Base-by-base conservation (phyloP, 2,797 vertebrate species). In the Hafferia zeledoni region DNA sequence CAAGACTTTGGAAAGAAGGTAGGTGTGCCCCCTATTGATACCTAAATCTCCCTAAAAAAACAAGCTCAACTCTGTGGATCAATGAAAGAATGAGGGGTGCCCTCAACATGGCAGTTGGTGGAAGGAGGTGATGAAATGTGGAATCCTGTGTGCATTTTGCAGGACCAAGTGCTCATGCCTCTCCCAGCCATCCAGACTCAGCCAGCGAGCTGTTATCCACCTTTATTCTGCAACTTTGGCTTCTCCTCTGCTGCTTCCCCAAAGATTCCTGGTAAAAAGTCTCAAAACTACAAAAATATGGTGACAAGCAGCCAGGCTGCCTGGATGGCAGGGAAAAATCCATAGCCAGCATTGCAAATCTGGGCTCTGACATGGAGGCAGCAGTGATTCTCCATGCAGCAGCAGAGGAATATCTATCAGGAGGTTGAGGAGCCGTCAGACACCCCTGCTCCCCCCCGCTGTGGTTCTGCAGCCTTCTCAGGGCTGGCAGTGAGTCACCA, bases 101-200 rank as follows among this genome's bases (percentile, higher is more conserved):
- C 27, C 33, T 69, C 61, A 59, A 3, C 30, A 24, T 1, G 8
- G 52, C 35, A 24, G 53, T 6, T 20, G n/a, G 43, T n/a, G 35
- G 47, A 30, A 59, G 56, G 37, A 53, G 43, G 17, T 2, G 2
- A 17, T 28, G 76, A 63, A 74, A 57, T 0, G 0, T 55, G 37
- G 57, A 14, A 39, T 57, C 12, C 47, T 11, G 11, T 13, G 35
- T 24, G 60, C 6, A 6, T 35, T 60, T 64, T 47, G 50, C 55
- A 61, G 39, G 44, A 83, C 17, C 4, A 3, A 72, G 15, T 25
- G 27, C n/a, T 39, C 3, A 0, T 33, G 39, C 6, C 27, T 64
- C 27, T 53, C 64, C 19, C 5, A 6, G 18, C 17, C 33, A 50
- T 31, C 35, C 74, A 52, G 57, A 28, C 68, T 74, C 30, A 19